Evolutionary conservation across 2,113 vertebrate genomes (phyloP).

Genomic region (Mellivora capensis): DNA sequence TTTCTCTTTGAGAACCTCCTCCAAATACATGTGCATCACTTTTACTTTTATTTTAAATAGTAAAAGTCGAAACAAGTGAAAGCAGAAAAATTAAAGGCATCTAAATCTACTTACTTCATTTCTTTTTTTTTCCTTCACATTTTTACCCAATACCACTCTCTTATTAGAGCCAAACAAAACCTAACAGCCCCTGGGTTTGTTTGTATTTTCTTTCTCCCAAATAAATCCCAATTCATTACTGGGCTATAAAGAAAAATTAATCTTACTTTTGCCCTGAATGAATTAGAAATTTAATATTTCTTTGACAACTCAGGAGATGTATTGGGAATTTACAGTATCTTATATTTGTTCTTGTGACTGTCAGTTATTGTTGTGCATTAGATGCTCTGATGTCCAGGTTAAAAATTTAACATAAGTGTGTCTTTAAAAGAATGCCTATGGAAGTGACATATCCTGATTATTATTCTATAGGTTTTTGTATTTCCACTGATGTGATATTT

Average conservation of each 20-base stretch:
- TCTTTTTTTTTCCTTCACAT: not conserved
- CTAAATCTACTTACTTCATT: not conserved
- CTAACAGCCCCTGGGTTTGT: not conserved
- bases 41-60: not conserved
- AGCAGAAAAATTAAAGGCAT: not conserved
- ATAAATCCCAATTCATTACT: not conserved
- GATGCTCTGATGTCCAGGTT: too few species aligned
- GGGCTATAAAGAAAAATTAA: not conserved
- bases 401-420: not conserved
- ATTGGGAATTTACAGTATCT: too few species aligned
- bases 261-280: not conserved
- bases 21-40: not conserved
- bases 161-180: not conserved
- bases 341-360: fast-evolving
- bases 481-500: not conserved
- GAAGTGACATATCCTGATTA: too few species aligned
- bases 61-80: not conserved
- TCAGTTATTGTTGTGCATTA: not conserved
- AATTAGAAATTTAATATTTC: slow-evolving; percentile 4
- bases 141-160: not conserved
- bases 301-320: not conserved
- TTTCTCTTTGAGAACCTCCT: not conserved
- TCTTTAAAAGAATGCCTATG: not conserved
- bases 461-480: not conserved
- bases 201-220: not conserved